phyloP scores from a whole-genome alignment of 37 sponge, comb jelly and placozoan genomes.

The Aphrocallistes beatrix region DNA sequence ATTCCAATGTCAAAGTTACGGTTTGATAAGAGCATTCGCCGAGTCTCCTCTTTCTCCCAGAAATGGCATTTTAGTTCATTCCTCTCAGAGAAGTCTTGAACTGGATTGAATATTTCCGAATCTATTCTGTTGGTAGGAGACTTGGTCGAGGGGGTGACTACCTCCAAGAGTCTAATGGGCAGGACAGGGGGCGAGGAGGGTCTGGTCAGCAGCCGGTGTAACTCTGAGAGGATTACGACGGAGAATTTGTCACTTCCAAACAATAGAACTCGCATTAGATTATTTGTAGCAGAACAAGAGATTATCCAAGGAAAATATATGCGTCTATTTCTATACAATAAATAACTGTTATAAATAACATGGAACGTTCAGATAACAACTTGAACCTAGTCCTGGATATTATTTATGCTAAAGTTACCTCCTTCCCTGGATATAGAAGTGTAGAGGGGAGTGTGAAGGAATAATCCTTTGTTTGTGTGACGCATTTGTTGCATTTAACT shows the following conservation, averaged over 20 bases:
- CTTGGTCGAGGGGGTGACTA: background rate
- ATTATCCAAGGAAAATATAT: too few species aligned
- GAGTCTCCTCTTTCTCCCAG: slow-evolving; percentile 2
- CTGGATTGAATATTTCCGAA: background rate
- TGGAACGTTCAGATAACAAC: too few species aligned
- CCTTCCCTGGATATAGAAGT: too few species aligned
- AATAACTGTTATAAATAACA: too few species aligned
- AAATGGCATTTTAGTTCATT: background rate
- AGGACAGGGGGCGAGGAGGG: background rate
- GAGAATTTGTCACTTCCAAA: slow-evolving; percentile 3
- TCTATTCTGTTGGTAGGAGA: background rate
- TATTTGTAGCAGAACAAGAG: too few species aligned
- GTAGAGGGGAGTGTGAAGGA: too few species aligned
- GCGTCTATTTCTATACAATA: too few species aligned
- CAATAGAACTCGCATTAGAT: background rate
- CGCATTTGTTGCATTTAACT: too few species aligned
- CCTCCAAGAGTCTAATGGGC: background rate
- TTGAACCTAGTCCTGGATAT: too few species aligned
- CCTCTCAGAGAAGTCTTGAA: background rate
- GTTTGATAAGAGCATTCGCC: background rate
- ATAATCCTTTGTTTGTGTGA: too few species aligned
- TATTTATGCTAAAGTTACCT: too few species aligned
- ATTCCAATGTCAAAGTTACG: background rate
- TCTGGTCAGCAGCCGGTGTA: background rate
- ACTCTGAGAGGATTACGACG: background rate